Evolutionary conservation across 2,888 invertebrate species (phyloP).

Genomic region (Spatulosminthurus flaviceps): DNA sequence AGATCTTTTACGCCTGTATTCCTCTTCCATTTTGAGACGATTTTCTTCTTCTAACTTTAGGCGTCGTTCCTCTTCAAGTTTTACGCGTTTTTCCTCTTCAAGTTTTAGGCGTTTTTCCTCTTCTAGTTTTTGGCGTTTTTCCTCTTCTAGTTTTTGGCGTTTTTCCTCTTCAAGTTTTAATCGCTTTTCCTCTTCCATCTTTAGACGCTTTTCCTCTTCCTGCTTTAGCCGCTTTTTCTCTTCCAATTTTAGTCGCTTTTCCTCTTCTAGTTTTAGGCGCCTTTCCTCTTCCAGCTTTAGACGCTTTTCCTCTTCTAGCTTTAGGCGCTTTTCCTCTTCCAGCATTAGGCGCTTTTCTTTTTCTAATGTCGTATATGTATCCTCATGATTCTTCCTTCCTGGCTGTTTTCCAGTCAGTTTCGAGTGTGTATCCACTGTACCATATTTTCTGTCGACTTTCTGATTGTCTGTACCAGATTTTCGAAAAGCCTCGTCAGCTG

Average conservation of each 20-base stretch:
- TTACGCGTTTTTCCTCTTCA: neutral
- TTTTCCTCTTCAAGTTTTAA: neutral
- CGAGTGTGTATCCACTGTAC: neutral
- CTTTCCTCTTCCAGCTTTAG: constrained; percentile 11
- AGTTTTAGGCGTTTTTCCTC: neutral
- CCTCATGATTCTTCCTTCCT: neutral
- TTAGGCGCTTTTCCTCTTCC: constrained; percentile 14
- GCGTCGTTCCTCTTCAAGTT: neutral
- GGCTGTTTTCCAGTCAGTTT: neutral
- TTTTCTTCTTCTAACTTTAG: constrained; percentile 5
- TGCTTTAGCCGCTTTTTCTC: neutral
- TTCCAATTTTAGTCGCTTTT: neutral
- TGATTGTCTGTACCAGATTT: too few species aligned
- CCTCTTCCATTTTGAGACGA: neutral
- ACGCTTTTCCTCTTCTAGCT: constrained; percentile 26
- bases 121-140: neutral
- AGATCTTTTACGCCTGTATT: neutral
- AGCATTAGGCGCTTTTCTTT: neutral
- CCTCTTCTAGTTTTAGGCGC: neutral
- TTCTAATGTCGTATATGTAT: neutral
- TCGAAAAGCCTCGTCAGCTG: too few species aligned
- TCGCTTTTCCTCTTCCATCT: neutral
- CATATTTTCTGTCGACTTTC: neutral
- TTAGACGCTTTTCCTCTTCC: neutral
- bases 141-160: neutral